These are phyloP conservation scores for Platyscapa corneri DNA, from an alignment of 1,140 invertebrate genomes.

Conservation along the genomic window DNA sequence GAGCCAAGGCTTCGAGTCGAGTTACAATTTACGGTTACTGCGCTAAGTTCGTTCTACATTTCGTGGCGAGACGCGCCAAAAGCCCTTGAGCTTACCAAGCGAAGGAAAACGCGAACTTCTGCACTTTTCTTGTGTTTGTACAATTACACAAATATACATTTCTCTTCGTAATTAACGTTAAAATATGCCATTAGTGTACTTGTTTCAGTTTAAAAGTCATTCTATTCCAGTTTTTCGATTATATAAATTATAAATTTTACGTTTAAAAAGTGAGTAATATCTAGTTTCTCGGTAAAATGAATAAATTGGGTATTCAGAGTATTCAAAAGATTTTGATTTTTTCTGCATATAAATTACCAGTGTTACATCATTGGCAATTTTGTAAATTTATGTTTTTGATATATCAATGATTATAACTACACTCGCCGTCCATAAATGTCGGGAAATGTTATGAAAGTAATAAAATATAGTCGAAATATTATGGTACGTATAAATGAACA, in stretches of 20 bases:
- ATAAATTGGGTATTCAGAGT: no score
- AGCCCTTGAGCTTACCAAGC: not conserved
- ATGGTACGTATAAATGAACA: no score
- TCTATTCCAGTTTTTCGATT: not conserved
- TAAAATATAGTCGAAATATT: not conserved
- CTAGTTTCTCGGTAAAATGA: no score
- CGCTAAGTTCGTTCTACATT: conserved; percentile 53
- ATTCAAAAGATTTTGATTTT: not conserved
- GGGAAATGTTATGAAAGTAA: not conserved
- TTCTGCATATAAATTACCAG: not conserved
- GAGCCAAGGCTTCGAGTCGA: conserved; percentile 59
- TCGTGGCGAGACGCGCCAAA: not conserved
- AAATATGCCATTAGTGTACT: not conserved
- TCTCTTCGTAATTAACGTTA: not conserved
- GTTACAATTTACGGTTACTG: conserved; percentile 61
- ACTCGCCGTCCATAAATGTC: not conserved
- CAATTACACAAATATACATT: not conserved
- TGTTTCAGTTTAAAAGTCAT: not conserved
- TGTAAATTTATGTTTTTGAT: not conserved
- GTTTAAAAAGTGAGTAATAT: not conserved
- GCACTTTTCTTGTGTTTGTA: not conserved
- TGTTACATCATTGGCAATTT: not conserved
- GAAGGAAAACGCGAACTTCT: not conserved
- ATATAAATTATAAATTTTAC: not conserved
- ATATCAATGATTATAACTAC: not conserved